phyloP scores from a whole-genome alignment of 2,113 vertebrate species.

The Rhineura floridana region DNA sequence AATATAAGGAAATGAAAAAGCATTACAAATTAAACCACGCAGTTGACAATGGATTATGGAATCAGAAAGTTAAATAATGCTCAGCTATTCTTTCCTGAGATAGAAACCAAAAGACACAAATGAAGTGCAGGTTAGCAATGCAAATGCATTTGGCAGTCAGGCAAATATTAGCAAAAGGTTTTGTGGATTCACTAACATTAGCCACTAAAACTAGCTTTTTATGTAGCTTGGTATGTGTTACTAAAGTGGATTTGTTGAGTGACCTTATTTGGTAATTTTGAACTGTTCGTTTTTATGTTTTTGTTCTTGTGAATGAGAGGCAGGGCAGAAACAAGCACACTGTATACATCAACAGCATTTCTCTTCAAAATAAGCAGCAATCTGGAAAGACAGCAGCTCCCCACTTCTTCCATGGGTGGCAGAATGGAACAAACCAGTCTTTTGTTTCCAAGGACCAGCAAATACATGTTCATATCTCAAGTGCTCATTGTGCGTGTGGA shows the following conservation, averaged over 20 bases:
- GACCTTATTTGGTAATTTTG: neutral
- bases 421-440: neutral
- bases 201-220: neutral
- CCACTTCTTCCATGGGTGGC: neutral
- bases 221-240: neutral
- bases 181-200: slow-evolving; percentile 30
- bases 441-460: neutral
- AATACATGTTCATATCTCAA: neutral
- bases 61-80: slow-evolving; percentile 22
- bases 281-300: neutral
- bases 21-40: slow-evolving; percentile 22
- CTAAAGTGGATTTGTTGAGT: neutral
- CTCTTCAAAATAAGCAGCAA: neutral
- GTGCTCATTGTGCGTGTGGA: neutral
- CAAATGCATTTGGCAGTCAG: slow-evolving; percentile 7
- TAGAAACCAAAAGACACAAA: slow-evolving; percentile 8
- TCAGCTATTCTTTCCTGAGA: neutral
- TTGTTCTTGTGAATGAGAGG: neutral
- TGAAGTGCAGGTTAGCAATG: neutral
- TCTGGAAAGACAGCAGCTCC: neutral
- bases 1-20: slow-evolving; percentile 14
- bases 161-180: slow-evolving; percentile 31
- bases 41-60: slow-evolving; percentile 8
- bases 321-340: neutral
- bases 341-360: neutral